A percentile compares a stretch with the other conserved stretches of the same genome.
phyloP scores from a whole-genome alignment of 2,888 invertebrate genomes.

The Ypsolopha sequella region DNA sequence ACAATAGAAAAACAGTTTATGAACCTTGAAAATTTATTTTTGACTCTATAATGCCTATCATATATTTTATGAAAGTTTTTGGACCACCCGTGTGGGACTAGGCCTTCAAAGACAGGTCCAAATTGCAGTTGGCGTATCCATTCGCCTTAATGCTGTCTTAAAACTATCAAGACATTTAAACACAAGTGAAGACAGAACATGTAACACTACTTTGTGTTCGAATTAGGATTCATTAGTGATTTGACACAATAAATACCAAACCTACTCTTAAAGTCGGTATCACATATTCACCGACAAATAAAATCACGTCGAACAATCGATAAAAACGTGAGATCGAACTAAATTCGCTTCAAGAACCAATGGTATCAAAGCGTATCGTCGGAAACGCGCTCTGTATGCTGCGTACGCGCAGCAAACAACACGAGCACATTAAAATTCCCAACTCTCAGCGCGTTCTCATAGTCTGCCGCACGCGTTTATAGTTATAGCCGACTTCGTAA shows the following conservation, averaged over 20 bases:
- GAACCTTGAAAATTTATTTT: too few species aligned
- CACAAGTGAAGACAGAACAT: too few species aligned
- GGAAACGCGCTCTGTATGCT: slow-evolving; percentile 48
- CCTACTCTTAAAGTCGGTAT: neutral
- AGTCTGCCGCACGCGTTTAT: neutral
- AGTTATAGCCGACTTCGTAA: neutral
- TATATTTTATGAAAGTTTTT: too few species aligned
- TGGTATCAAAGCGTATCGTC: slow-evolving; percentile 8
- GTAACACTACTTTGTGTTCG: too few species aligned
- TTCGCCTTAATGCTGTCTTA: too few species aligned
- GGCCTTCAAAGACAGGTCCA: too few species aligned
- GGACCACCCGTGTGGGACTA: too few species aligned
- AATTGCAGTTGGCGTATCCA: too few species aligned
- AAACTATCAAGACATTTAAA: too few species aligned
- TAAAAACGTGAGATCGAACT: slow-evolving; percentile 1
- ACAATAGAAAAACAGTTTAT: too few species aligned
- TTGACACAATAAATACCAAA: neutral
- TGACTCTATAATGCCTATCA: too few species aligned
- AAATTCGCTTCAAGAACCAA: neutral
- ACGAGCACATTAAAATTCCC: slow-evolving; percentile 64
- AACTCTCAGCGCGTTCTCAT: slow-evolving; percentile 52
- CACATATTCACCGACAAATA: neutral
- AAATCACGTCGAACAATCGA: neutral
- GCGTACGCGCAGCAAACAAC: slow-evolving; percentile 42
- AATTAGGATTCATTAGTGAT: slow-evolving; percentile 1